These are phyloP conservation scores for Tragelaphus scriptus DNA, from an alignment of 2,113 vertebrate genomes.

Conservation along the genomic window DNA sequence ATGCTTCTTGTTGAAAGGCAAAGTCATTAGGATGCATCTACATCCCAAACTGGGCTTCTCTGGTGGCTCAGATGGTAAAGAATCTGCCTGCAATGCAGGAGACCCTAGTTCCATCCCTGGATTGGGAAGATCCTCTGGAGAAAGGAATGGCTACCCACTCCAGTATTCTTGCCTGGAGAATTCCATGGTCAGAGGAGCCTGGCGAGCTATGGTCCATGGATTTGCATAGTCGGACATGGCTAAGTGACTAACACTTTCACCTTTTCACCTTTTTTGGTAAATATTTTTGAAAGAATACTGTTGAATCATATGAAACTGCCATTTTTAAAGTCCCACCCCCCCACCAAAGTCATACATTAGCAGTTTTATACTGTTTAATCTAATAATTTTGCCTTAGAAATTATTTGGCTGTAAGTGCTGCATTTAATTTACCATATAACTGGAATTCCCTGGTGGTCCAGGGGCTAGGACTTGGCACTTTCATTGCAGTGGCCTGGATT, in stretches of 20 bases:
- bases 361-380: not conserved
- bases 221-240: not conserved
- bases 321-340: not conserved
- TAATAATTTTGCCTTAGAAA: slow-evolving; percentile 4
- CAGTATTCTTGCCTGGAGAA: not conserved
- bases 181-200: not conserved
- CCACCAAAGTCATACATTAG: not conserved
- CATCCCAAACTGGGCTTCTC: not conserved
- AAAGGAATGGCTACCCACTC: not conserved
- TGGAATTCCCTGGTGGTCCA: not conserved
- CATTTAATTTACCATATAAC: not conserved
- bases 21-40: not conserved
- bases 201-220: not conserved
- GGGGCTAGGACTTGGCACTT: not conserved
- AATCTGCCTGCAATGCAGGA: not conserved
- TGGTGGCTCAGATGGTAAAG: not conserved
- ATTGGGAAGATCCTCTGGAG: not conserved
- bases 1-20: not conserved
- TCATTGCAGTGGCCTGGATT: not conserved
- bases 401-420: not conserved
- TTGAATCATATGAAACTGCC: not conserved
- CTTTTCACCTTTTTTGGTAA: not conserved
- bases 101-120: not conserved
- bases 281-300: not conserved
- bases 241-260: not conserved